phyloP scores from a whole-genome alignment of 2,113 vertebrate genomes.

The Ameiurus melas region DNA sequence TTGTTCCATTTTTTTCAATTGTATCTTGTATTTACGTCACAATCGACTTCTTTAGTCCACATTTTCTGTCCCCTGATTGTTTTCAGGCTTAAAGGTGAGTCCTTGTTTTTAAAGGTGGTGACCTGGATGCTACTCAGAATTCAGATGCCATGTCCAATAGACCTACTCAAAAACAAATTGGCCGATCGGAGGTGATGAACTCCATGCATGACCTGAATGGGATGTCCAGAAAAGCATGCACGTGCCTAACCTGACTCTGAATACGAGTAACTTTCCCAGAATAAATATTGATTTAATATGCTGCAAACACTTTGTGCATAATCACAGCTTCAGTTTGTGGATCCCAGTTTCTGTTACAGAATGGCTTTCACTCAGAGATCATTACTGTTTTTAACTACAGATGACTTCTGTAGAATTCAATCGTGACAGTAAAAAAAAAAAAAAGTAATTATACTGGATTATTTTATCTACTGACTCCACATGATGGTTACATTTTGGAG shows the following conservation, averaged over 20 bases:
- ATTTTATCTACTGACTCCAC: constrained; percentile 24
- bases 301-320: not conserved
- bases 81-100: not conserved
- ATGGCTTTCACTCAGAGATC: not conserved
- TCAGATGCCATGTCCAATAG: too few species aligned
- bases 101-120: too few species aligned
- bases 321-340: not conserved
- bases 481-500: constrained; percentile 17
- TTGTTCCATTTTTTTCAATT: not conserved
- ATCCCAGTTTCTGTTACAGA: not conserved
- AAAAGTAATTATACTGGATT: constrained; percentile 13
- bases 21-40: not conserved
- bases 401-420: constrained; percentile 2
- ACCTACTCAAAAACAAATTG: not conserved
- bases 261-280: not conserved
- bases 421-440: constrained; percentile 19
- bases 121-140: too few species aligned
- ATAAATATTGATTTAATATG: not conserved
- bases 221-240: not conserved
- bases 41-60: not conserved
- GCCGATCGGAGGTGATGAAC: not conserved
- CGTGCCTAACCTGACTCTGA: not conserved
- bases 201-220: not conserved
- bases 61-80: not conserved
- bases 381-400: not conserved